Evolutionary conservation across 2,797 vertebrate genomes (phyloP), one percentile per base, ranked within the genome.

Genomic region (Salarias fasciatus): DNA sequence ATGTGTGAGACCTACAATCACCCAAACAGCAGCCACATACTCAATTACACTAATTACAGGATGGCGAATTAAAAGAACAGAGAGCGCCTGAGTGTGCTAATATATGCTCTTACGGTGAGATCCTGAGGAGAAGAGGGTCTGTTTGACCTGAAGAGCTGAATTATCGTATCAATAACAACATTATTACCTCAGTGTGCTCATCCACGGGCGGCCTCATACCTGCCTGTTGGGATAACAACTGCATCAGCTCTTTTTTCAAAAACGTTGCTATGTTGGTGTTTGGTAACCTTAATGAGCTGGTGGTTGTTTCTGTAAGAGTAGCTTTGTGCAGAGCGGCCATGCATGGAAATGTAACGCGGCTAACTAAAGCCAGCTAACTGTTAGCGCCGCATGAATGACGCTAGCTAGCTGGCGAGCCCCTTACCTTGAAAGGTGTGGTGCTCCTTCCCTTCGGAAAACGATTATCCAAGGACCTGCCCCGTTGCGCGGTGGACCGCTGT

Each of bases 371-470:
- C 8, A 9, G 80, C 84, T 86, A 89, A 69, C 72, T 0, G 59
- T 64, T 91, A 89, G 86, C 89, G 33, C 79, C 61, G 60, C 59
- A 0, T 51, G 80, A 55, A 77, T 81, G 82, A 81, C 83, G 87
- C 75, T 83, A 74, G 80, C 72, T 55, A 18, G 53, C 50, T 37
- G 57, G 54, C 54, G 62, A 72, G 42, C 75, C 18, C 70, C 6
- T 88, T 92, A 93, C 91, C 92, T 92, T 83, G 49, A 82, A 82
- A 82, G 63, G 75, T 82, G 82, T 52, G 70, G 69, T 60, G 57
- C 76, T 24, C 24, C 67, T 49, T 77, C 80, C 82, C 35, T 36
- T 54, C 54, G 54, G 45, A 53, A 50, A 65, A 76, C 49, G 46
- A 45, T 65, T 83, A 84, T 59, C 78, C 80, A 53, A 82, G 50